Percentiles rank a stretch among this genome's conserved stretches.
These are phyloP conservation scores for Archips xylosteana DNA, from an alignment of 2,888 invertebrate species.

Conservation along the genomic window DNA sequence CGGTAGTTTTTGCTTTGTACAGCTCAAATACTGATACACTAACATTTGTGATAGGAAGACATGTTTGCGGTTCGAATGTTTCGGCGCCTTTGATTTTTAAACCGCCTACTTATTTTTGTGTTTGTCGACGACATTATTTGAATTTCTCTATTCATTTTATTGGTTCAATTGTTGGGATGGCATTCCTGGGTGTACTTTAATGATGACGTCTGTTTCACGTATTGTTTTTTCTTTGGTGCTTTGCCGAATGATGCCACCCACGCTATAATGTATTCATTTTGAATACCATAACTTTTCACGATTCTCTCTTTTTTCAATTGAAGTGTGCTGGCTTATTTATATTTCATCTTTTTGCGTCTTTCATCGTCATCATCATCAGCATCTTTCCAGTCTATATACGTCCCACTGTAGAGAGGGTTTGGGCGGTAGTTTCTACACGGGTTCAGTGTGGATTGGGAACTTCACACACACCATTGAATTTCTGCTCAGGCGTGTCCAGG, in stretches of 20 bases:
- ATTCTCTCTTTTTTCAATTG: too few relatives aligned
- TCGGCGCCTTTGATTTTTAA: constrained; percentile 67
- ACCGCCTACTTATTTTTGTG: constrained; percentile 56
- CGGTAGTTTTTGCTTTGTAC: constrained; percentile 64
- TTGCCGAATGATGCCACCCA: constrained; percentile 46
- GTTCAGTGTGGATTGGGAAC: too few relatives aligned
- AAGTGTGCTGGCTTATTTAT: too few relatives aligned
- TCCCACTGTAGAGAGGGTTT: too few relatives aligned
- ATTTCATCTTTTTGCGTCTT: too few relatives aligned
- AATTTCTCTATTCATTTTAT: constrained; percentile 63
- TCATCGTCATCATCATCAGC: too few relatives aligned
- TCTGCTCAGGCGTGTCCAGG: too few relatives aligned
- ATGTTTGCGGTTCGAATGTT: constrained; percentile 69
- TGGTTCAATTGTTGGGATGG: constrained; percentile 64
- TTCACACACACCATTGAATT: too few relatives aligned
- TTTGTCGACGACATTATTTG: constrained; percentile 61
- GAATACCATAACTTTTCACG: neutral
- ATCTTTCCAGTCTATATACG: too few relatives aligned
- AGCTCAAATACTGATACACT: constrained; percentile 56
- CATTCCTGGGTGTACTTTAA: constrained; percentile 46
- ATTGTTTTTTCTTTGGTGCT: constrained; percentile 20
- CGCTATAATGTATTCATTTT: constrained; percentile 14
- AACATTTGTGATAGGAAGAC: constrained; percentile 57
- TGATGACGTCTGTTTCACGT: constrained; percentile 43
- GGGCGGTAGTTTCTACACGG: too few relatives aligned